phyloP scores from a whole-genome alignment of 2,888 invertebrate genomes.

The Pollenia labialis region DNA sequence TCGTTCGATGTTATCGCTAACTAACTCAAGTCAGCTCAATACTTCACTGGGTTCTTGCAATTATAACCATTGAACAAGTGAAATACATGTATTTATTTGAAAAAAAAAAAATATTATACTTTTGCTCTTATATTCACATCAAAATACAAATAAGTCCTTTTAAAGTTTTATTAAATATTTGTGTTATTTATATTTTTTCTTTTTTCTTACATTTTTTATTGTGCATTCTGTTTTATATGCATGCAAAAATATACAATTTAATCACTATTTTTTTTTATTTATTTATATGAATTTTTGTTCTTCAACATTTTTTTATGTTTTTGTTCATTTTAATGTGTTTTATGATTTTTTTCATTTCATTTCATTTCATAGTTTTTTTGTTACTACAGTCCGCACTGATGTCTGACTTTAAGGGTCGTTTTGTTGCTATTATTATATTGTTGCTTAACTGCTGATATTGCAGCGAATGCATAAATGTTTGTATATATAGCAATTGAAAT shows the following conservation, averaged over 20 bases:
- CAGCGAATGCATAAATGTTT: slow-evolving; percentile 20
- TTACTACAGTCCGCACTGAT: slow-evolving; percentile 29
- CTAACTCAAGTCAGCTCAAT: not conserved
- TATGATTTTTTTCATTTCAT: slow-evolving; percentile 18
- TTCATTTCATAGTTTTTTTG: not conserved
- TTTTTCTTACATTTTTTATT: not conserved
- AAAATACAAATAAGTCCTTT: slow-evolving; percentile 20
- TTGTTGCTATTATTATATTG: slow-evolving; percentile 34
- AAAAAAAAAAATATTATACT: not conserved
- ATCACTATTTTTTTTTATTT: slow-evolving; percentile 47
- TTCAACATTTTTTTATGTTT: slow-evolving; percentile 13
- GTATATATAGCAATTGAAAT: not conserved
- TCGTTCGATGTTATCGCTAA: too few species aligned
- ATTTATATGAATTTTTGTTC: not conserved
- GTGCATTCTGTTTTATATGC: not conserved
- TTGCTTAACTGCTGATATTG: not conserved
- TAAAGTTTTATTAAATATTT: slow-evolving; percentile 34
- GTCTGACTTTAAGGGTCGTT: slow-evolving; percentile 60
- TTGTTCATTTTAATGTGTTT: slow-evolving; percentile 41
- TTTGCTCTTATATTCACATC: not conserved
- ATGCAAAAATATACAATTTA: slow-evolving; percentile 56
- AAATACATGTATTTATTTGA: slow-evolving; percentile 12
- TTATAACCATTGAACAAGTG: slow-evolving; percentile 7
- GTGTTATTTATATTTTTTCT: slow-evolving; percentile 10
- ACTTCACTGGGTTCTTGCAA: not conserved